phyloP scores from a whole-genome alignment of 2,888 invertebrate species.

The Teinopalpus imperialis region DNA sequence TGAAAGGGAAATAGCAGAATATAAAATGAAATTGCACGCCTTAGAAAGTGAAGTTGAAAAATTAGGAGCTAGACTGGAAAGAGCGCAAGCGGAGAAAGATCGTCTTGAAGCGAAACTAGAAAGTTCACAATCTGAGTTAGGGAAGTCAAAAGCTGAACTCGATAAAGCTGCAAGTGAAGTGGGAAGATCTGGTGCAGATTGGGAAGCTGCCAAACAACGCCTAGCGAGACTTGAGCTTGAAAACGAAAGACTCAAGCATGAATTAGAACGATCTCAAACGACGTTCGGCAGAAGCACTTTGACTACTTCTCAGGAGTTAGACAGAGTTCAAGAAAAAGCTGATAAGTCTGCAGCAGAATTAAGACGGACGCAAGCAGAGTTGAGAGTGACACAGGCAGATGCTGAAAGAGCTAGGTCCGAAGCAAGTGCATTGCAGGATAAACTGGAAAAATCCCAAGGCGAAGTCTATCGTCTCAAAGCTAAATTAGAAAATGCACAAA shows the following conservation, averaged over 20 bases:
- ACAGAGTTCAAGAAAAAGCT: conserved; percentile 91
- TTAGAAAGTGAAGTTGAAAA: conserved; percentile 96
- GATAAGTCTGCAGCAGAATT: conserved; percentile 93
- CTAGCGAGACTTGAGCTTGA: conserved; percentile 93
- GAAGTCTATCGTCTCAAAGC: conserved; percentile 97
- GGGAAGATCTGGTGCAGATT: conserved; percentile 93
- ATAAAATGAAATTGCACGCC: conserved; percentile 95
- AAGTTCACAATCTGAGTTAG: conserved; percentile 95
- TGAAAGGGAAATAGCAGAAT: conserved; percentile 96
- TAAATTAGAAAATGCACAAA: conserved; percentile 96
- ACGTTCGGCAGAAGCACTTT: conserved; percentile 91
- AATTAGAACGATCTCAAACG: conserved; percentile 91
- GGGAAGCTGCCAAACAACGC: conserved; percentile 92
- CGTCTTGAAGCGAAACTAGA: conserved; percentile 94
- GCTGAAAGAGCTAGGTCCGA: conserved; percentile 93
- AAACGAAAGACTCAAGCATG: conserved; percentile 93
- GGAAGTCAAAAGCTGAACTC: conserved; percentile 96
- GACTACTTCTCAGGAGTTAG: conserved; percentile 91
- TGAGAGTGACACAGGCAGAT: conserved; percentile 95
- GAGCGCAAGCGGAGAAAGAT: conserved; percentile 95
- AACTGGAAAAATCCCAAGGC: conserved; percentile 96
- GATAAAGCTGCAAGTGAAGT: conserved; percentile 95
- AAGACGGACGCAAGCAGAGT: conserved; percentile 93
- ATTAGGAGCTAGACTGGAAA: conserved; percentile 91
- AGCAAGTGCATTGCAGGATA: conserved; percentile 93